Evolutionary conservation across 2,888 invertebrate genomes (phyloP).

Genomic region (Steinernema scapterisci): DNA sequence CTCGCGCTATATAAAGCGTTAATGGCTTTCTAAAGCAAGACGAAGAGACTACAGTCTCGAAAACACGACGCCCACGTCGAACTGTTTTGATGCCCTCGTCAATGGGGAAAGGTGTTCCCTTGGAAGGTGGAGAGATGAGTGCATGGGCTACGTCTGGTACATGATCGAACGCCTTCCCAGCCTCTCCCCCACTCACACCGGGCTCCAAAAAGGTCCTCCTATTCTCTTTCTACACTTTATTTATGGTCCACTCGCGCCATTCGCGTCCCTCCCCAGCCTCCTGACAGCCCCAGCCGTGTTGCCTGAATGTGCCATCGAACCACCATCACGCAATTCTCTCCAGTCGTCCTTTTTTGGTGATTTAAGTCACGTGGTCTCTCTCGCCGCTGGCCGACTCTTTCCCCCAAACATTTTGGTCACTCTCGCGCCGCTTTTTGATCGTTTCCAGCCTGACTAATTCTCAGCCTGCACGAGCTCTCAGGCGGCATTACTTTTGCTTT

Average conservation of each 20-base stretch:
- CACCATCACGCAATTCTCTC: not conserved
- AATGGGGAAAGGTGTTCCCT: not conserved
- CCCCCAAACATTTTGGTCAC: not conserved
- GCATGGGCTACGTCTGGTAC: not conserved
- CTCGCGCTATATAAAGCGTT: not conserved
- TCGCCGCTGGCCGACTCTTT: not conserved
- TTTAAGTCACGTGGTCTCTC: not conserved
- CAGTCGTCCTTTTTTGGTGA: too few relatives aligned
- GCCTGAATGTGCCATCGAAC: not conserved
- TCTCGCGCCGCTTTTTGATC: not conserved
- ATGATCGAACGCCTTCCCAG: not conserved
- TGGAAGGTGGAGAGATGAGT: not conserved
- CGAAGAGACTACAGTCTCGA: not conserved
- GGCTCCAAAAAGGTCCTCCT: not conserved
- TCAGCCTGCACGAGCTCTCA: not conserved
- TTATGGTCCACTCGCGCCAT: constrained; percentile 29
- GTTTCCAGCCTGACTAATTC: too few relatives aligned
- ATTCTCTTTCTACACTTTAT: not conserved
- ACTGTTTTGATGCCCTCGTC: not conserved
- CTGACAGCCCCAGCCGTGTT: not conserved
- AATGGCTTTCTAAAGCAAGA: not conserved
- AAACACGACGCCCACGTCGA: too few relatives aligned
- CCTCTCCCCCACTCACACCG: not conserved
- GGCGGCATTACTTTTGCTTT: not conserved
- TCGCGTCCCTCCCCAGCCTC: constrained; percentile 8